Conservation (phyloP, 2,113 vertebrate genomes). For the Phocoena sinus region DNA sequence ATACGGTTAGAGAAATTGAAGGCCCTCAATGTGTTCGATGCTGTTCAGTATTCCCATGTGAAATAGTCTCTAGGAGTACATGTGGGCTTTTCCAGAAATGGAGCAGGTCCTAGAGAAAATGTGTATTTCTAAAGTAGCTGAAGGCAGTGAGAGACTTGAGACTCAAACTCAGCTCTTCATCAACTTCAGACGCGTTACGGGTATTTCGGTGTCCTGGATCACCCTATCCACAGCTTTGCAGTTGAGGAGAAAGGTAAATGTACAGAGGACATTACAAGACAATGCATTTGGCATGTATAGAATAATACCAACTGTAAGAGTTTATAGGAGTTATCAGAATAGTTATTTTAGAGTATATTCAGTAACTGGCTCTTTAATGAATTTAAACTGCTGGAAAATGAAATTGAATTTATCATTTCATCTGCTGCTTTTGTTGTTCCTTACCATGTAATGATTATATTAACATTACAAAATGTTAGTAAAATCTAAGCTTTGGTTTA, state of each 20-base stretch:
- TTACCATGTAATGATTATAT: background rate
- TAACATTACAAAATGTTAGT: background rate
- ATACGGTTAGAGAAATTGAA: background rate
- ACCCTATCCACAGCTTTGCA: background rate
- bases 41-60: background rate
- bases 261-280: background rate
- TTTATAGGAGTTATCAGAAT: background rate
- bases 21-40: background rate
- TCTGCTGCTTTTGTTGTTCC: background rate
- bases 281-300: background rate
- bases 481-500: background rate
- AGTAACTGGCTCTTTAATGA: background rate
- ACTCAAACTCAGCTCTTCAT: background rate
- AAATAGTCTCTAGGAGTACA: background rate
- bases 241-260: background rate
- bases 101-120: background rate
- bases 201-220: background rate
- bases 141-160: background rate
- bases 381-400: background rate
- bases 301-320: background rate
- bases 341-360: background rate
- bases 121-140: background rate
- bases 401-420: background rate
- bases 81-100: background rate
- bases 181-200: background rate